A percentile compares a stretch with the other conserved stretches of the same genome.
These are phyloP conservation scores for Erpornis zantholeuca DNA, from an alignment of 2,113 vertebrate genomes.

Conservation along the genomic window DNA sequence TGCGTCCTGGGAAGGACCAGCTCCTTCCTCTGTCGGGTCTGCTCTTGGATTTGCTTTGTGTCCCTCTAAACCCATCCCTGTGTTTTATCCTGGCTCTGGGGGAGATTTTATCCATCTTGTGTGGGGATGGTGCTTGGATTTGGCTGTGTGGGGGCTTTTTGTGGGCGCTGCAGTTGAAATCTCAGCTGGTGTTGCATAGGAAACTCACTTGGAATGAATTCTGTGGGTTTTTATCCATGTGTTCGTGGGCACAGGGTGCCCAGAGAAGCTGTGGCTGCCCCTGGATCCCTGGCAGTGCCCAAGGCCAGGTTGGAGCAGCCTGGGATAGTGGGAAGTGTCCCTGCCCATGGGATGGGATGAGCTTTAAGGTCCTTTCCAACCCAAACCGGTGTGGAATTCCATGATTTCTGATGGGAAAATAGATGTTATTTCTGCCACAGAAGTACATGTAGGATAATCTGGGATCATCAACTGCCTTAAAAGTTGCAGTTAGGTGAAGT, in stretches of 20 bases:
- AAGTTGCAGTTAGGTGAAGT: background rate
- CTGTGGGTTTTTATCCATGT: rapidly evolving
- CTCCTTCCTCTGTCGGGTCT: background rate
- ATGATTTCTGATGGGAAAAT: background rate
- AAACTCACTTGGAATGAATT: background rate
- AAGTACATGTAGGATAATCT: too few species aligned
- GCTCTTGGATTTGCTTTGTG: background rate
- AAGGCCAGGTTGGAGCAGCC: background rate
- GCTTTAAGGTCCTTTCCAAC: background rate
- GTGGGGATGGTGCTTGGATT: background rate
- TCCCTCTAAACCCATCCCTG: rapidly evolving
- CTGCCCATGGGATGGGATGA: background rate
- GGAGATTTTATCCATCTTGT: background rate
- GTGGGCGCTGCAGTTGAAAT: background rate
- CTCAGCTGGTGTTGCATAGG: background rate
- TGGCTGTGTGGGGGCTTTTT: rapidly evolving
- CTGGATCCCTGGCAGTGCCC: background rate
- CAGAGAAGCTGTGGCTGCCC: background rate
- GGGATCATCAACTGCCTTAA: background rate
- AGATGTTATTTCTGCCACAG: rapidly evolving
- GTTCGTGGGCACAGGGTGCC: background rate
- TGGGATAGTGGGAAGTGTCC: background rate
- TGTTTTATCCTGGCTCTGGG: background rate
- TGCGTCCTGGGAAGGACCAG: background rate
- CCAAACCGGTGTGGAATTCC: background rate